Evolutionary conservation across 2,888 invertebrate species (phyloP), one percentile per base, ranked within the genome.

Genomic region (Thalpophila matura): DNA sequence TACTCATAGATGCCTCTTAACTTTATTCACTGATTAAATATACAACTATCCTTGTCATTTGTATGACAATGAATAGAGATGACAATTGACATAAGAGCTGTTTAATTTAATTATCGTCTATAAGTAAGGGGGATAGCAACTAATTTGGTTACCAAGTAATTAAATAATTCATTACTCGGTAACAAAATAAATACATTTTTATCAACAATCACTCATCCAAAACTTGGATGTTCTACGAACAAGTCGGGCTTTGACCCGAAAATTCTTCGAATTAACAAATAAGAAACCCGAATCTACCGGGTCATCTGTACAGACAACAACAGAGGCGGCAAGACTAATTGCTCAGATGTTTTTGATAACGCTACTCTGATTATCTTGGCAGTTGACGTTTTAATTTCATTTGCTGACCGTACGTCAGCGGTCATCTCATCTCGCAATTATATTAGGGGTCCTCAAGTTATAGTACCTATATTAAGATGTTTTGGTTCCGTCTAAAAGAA

Each of bases 311-410:
- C 38, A 29, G 51, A 56, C 43, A 38, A 18, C 47, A 56, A 24
- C 22, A 9, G 47, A 18, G 47, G 38, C 55, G 56, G 38, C 6
- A 20, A 24, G 40, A 6, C 49, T 72, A 68, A 68, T 74, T 49
- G 55, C 38, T 63, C 33, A 9, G 74, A 72, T 68, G 27, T 26
- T 66, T 50, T 22, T 56, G 70, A 71, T 71, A 73, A 73, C 38
- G 18, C 18, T 61, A 31, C 42, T 31, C 38, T 18, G 38, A 53
- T 57, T 16, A 54, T 67, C 51, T 73, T 46, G 29, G 3, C 46
- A 43, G 46, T 22, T 61, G 68, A 53, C 43, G 56, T 29, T 38
- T 61, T 73, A 38, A 73, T 67, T 72, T 72, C 7, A 65, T 65
- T 69, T 40, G 12, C 22, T 56, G 51, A 24, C 43, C 2, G 35